These are phyloP conservation scores for Spisula subtruncata DNA, from an alignment of 2,888 invertebrate species.

Conservation along the genomic window DNA sequence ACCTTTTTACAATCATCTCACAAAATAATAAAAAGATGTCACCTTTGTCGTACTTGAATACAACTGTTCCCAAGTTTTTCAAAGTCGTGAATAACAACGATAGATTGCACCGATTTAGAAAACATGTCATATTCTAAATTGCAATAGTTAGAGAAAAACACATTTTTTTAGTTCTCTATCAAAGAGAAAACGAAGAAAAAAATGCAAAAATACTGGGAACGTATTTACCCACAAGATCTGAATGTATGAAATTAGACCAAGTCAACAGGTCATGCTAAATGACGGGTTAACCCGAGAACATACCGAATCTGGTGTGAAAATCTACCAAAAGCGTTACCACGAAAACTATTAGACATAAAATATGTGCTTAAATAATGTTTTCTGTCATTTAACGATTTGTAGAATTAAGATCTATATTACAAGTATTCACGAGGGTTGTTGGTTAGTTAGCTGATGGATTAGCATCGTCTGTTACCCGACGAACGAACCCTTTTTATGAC, in stretches of 20 bases:
- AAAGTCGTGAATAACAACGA: too few relatives aligned
- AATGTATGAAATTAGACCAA: constrained; percentile 33
- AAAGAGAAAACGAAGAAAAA: neutral
- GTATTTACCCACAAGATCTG: neutral
- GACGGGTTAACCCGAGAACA: constrained; percentile 10
- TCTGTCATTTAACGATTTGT: constrained; percentile 58
- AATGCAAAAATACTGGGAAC: neutral
- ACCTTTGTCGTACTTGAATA: neutral
- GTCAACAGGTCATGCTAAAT: constrained; percentile 37
- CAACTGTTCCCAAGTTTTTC: neutral
- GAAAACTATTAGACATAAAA: constrained; percentile 45
- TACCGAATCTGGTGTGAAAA: constrained; percentile 48
- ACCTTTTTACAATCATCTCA: neutral
- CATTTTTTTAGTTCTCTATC: neutral
- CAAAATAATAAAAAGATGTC: neutral
- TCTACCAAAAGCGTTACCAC: constrained; percentile 42
- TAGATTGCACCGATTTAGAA: neutral
- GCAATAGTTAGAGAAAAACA: neutral
- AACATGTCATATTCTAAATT: neutral
- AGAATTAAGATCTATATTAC: constrained; percentile 60
- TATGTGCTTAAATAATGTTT: constrained; percentile 52
- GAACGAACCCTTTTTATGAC: constrained; percentile 52
- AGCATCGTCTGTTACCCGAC: constrained; percentile 61
- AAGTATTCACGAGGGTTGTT: constrained; percentile 35
- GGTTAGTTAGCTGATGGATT: constrained; percentile 58